These are phyloP conservation scores for Sturnus vulgaris DNA, from an alignment of 2,113 vertebrate species.

Conservation along the genomic window DNA sequence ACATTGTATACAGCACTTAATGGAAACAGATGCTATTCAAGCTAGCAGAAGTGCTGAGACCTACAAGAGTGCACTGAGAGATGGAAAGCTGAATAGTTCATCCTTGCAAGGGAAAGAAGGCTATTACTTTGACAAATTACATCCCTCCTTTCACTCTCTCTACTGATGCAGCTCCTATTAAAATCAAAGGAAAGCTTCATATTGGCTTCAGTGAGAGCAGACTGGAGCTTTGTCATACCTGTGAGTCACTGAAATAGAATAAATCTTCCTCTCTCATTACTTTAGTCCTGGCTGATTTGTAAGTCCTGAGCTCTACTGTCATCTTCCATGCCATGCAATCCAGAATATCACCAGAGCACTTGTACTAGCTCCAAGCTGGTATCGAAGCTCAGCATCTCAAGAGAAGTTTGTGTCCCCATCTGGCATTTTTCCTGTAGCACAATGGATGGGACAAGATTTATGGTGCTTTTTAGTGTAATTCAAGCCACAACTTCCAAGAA, in stretches of 20 bases:
- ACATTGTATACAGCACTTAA: not conserved
- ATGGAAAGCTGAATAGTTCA: not conserved
- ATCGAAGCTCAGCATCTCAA: not conserved
- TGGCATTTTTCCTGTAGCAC: not conserved
- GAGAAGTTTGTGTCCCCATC: not conserved
- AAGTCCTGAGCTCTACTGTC: not conserved
- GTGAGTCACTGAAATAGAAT: not conserved
- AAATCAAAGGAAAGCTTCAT: conserved; percentile 9
- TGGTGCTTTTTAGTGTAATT: not conserved
- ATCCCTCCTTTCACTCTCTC: not conserved
- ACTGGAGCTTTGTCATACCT: not conserved
- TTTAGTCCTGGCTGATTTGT: not conserved
- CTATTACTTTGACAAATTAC: conserved; percentile 12
- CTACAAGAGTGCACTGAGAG: not conserved
- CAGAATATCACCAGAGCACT: conserved; percentile 6
- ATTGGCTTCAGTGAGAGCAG: conserved; percentile 1
- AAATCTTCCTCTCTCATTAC: conserved; percentile 14
- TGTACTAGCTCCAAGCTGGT: not conserved
- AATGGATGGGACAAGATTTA: not conserved
- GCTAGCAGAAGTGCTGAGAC: not conserved
- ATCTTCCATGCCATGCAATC: not conserved
- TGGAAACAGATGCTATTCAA: not conserved
- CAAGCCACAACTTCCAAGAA: not conserved
- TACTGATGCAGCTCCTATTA: not conserved
- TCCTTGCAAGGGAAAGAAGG: not conserved